A percentile compares a stretch with the other conserved stretches of the same genome.
Conservation (phyloP, 1,140 invertebrate genomes). For the Antheraea mylitta region DNA sequence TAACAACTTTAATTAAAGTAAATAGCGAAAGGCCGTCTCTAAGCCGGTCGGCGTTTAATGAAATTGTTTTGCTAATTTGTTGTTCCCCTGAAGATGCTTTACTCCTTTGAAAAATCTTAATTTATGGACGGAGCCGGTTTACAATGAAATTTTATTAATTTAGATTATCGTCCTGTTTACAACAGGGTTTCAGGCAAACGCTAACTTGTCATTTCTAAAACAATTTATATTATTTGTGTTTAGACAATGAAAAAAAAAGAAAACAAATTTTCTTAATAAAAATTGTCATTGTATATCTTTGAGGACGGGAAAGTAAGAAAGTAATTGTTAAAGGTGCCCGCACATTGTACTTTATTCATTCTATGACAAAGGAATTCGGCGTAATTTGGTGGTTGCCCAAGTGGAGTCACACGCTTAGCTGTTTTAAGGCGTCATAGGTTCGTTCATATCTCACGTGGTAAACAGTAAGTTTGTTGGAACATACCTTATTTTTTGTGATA, state of each 20-base stretch:
- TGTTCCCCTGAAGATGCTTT: slow-evolving; percentile 10
- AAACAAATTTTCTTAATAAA: background rate
- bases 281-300: background rate
- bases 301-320: background rate
- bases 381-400: slow-evolving; percentile 28
- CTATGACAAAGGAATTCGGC: slow-evolving; percentile 24
- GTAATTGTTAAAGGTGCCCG: background rate
- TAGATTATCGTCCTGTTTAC: background rate
- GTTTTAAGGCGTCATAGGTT: background rate
- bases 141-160: slow-evolving; percentile 5
- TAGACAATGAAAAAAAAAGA: background rate
- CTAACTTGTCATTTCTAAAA: too few relatives aligned
- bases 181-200: too few relatives aligned
- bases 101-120: slow-evolving; percentile 20
- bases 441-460: background rate
- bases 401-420: slow-evolving; percentile 10
- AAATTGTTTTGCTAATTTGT: slow-evolving; percentile 24
- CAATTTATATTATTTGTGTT: background rate
- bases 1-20: slow-evolving; percentile 22
- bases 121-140: slow-evolving; percentile 8
- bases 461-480: too few relatives aligned
- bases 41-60: slow-evolving; percentile 14
- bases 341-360: slow-evolving; percentile 17
- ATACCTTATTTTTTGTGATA: too few relatives aligned
- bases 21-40: slow-evolving; percentile 15